Evolutionary conservation across 2,797 vertebrate species (phyloP).

Genomic region (Meda fulgida): DNA sequence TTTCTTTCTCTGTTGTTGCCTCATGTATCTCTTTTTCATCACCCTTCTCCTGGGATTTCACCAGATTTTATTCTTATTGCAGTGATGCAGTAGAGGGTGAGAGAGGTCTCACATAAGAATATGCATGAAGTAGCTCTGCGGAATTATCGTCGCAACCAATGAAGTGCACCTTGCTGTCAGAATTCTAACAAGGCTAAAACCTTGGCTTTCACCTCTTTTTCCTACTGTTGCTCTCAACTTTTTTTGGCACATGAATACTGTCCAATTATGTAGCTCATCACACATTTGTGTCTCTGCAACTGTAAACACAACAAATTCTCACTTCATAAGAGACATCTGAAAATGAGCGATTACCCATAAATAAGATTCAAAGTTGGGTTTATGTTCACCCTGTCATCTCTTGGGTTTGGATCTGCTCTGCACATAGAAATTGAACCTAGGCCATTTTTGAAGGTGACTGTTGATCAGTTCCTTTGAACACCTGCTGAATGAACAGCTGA

Average conservation of each 20-base stretch:
- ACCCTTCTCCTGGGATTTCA: constrained; percentile 25
- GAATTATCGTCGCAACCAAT: constrained; percentile 33
- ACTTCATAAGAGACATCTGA: neutral
- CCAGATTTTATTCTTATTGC: constrained; percentile 30
- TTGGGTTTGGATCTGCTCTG: neutral
- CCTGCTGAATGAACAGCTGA: neutral
- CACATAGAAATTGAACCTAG: neutral
- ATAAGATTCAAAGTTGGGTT: neutral
- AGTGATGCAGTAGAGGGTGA: constrained; percentile 39
- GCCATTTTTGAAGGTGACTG: neutral
- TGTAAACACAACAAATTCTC: neutral
- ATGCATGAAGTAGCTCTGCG: constrained; percentile 35
- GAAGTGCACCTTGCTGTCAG: constrained; percentile 45
- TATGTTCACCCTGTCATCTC: neutral
- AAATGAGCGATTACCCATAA: neutral
- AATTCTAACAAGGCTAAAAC: constrained; percentile 48
- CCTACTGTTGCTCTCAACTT: neutral
- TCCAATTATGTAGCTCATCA: constrained; percentile 26
- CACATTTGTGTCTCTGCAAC: neutral
- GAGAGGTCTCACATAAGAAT: constrained; percentile 47
- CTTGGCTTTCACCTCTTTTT: constrained; percentile 37
- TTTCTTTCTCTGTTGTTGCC: constrained; percentile 19
- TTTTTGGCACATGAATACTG: constrained; percentile 9
- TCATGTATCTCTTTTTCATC: constrained; percentile 31
- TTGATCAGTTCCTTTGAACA: constrained; percentile 14